Evolutionary conservation across 2,113 vertebrate species (phyloP).

Genomic region (Corapipo altera): DNA sequence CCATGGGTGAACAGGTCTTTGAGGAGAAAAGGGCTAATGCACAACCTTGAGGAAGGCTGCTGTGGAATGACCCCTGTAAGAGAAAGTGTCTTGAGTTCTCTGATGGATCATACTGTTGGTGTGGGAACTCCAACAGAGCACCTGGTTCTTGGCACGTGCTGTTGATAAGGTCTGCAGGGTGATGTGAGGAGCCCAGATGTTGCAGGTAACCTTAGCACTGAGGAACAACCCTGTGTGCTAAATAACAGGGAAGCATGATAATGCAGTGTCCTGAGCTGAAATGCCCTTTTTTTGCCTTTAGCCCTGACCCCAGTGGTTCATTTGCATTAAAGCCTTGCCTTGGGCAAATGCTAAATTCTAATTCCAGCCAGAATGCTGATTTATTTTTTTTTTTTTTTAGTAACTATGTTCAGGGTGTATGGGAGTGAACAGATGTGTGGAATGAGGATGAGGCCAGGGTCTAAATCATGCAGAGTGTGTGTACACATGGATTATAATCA

Average conservation of each 20-base stretch:
- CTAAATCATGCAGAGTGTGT: neutral
- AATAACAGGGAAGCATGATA: neutral
- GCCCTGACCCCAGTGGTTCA: neutral
- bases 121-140: neutral
- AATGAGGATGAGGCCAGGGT: neutral
- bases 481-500: neutral
- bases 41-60: neutral
- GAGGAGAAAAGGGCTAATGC: neutral
- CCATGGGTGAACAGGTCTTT: fast-evolving
- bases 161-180: neutral
- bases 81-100: neutral
- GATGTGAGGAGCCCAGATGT: neutral
- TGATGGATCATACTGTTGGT: neutral
- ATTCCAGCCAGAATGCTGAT: neutral
- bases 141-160: neutral
- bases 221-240: neutral
- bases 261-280: neutral
- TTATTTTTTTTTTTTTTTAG: neutral
- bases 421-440: neutral
- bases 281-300: neutral
- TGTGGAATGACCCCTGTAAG: neutral
- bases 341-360: neutral
- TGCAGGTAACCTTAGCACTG: neutral
- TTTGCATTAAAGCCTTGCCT: neutral
- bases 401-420: neutral